Percentiles rank a stretch among this genome's conserved stretches.
phyloP scores from a whole-genome alignment of 2,113 vertebrate genomes.

The Hyperoodon ampullatus region DNA sequence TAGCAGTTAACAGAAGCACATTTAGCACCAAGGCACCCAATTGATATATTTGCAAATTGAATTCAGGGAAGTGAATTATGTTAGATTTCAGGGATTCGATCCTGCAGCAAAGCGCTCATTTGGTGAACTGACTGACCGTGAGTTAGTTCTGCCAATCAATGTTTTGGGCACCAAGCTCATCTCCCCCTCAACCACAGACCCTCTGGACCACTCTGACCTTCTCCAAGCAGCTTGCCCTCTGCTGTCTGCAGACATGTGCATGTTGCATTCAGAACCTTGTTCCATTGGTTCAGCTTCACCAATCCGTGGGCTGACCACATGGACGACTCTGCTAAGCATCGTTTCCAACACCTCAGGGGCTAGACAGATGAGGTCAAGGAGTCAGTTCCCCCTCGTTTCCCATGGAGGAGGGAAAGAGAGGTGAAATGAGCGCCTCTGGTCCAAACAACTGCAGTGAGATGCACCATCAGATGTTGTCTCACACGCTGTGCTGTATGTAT shows the following conservation, averaged over 20 bases:
- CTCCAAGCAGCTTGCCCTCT: accelerated
- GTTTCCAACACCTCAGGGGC: background rate
- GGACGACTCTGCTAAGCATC: accelerated
- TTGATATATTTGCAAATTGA: conserved; percentile 1
- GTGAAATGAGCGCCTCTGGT: accelerated
- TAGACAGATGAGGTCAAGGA: too few relatives aligned
- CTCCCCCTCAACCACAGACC: accelerated
- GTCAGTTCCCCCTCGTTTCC: accelerated
- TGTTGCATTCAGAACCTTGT: accelerated
- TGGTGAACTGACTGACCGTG: background rate
- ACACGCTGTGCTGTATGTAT: accelerated
- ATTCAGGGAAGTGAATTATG: background rate
- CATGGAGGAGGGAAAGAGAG: background rate
- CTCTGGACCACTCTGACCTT: accelerated
- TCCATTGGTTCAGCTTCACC: accelerated
- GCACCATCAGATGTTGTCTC: background rate
- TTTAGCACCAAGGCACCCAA: background rate
- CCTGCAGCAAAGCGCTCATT: background rate
- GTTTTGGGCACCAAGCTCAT: background rate
- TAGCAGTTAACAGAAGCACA: background rate
- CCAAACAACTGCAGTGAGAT: background rate
- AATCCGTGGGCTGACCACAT: accelerated
- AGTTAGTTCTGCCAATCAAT: background rate
- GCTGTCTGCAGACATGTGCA: accelerated
- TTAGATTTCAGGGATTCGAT: background rate